These are phyloP conservation scores for Halyomorpha halys DNA, from an alignment of 1,140 invertebrate genomes.

Conservation along the genomic window DNA sequence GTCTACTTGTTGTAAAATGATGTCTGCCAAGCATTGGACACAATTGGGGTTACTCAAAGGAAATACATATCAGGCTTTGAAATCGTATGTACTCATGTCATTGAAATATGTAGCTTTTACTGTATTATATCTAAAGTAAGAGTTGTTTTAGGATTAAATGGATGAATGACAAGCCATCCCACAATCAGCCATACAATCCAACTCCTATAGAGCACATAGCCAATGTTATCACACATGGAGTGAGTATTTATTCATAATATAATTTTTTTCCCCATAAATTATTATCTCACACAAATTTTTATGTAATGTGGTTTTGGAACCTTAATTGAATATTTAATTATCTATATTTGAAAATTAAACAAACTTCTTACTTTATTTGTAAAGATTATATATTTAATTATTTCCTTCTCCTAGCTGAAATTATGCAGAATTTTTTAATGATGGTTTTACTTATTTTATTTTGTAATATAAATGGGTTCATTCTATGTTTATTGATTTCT, in stretches of 20 bases:
- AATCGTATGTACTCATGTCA: neutral
- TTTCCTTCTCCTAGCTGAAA: too few relatives aligned
- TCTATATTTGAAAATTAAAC: too few relatives aligned
- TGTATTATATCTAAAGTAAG: neutral
- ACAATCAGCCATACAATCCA: constrained; percentile 55
- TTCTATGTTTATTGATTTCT: neutral
- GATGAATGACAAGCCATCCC: constrained; percentile 54
- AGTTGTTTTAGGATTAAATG: constrained; percentile 48
- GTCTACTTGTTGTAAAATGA: too few relatives aligned
- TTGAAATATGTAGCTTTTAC: neutral
- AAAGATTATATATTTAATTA: too few relatives aligned
- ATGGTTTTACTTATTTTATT: neutral
- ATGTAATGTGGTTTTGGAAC: too few relatives aligned
- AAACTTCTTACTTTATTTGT: too few relatives aligned
- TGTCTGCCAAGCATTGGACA: neutral
- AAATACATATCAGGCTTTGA: neutral
- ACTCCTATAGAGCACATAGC: constrained; percentile 79
- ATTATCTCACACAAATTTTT: too few relatives aligned
- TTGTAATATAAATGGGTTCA: neutral
- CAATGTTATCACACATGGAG: constrained; percentile 81
- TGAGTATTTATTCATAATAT: constrained; percentile 35
- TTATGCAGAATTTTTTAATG: too few relatives aligned
- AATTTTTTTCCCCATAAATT: too few relatives aligned
- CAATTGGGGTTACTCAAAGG: neutral
- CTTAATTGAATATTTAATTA: too few relatives aligned